Evolutionary conservation across 1,140 invertebrate species (phyloP), one percentile per base, ranked within the genome.

Genomic region (Pentalonia nigronervosa): DNA sequence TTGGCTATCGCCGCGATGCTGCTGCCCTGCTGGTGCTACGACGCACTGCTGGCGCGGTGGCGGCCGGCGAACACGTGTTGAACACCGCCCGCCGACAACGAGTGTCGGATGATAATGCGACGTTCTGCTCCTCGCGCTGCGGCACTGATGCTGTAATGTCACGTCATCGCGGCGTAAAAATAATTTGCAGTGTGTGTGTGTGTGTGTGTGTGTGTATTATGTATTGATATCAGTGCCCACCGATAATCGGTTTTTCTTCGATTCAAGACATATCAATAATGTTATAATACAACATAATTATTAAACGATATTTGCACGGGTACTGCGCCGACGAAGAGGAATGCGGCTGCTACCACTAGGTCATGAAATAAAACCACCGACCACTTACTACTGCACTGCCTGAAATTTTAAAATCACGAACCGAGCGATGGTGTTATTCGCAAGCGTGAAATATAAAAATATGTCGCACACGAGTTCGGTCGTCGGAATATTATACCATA

Each of bases 21-120:
- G 86, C 45, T 50, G 83, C 36, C 41, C 60, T 76, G 83, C 47
- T 88, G 86, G 34, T n/a, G 17, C 36, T 86, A n/a, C 84, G 83
- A 25, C 41, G 83, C 81, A 45, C 83, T 41, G 83, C 83, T 25
- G 83, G n/a, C 30, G 83, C 83, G 47, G 86, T 4, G 86, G 86
- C 47, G 47, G 47, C 30, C 86, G 86, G 47, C 47, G 47, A 88
- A 88, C 86, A 88, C 86, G 86, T 88, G 86, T 88, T 88, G 86
- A 88, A 50, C 86, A 20, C 20, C 30, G 30, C 47, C 86, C 47
- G 21, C 45, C 41, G 45, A 30, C 45, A 25, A 17, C 84, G 84
- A 20, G 45, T 23, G 41, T 41, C 17, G 23, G 83, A 8, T 30
- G 47, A 83, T 83, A 83, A 83, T 83, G 81, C 83, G 83, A 23